Evolutionary conservation across 2,888 invertebrate species (phyloP).

Genomic region (Acronicta alni): DNA sequence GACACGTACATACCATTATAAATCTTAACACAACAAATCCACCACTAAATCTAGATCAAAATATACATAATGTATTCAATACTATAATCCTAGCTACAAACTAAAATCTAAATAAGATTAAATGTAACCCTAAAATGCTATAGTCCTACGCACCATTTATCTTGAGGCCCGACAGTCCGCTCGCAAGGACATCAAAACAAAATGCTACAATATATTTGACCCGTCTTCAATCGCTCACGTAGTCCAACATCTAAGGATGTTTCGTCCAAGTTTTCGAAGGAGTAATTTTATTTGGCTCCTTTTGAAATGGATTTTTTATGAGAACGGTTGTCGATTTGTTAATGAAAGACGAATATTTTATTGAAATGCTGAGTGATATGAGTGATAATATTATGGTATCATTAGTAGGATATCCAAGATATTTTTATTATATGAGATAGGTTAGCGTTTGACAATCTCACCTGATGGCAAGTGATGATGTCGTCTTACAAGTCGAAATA

Average conservation of each 20-base stretch:
- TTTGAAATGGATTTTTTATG: constrained; percentile 10
- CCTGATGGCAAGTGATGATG: no score
- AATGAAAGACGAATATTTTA: constrained; percentile 1
- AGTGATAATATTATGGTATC: no score
- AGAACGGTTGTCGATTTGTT: constrained; percentile 12
- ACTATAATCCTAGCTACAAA: constrained; percentile 9
- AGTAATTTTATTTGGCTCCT: constrained; percentile 44
- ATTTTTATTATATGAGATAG: no score
- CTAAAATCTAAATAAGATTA: constrained; percentile 37
- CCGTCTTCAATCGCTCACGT: constrained; percentile 53
- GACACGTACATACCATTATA: background rate
- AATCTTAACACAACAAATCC: constrained; percentile 13
- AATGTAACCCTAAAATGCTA: constrained; percentile 20
- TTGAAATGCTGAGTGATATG: no score
- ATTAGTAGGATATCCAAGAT: no score
- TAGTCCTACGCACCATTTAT: constrained; percentile 27
- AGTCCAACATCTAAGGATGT: constrained; percentile 30
- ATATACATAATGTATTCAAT: constrained; percentile 13
- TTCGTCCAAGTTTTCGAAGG: constrained; percentile 26
- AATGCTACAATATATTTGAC: constrained; percentile 50
- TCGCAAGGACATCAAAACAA: constrained; percentile 52
- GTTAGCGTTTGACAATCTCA: no score
- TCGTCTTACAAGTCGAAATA: no score
- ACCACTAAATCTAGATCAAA: constrained; percentile 18
- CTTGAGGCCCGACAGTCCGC: constrained; percentile 24